Conservation (phyloP, 2,113 vertebrate genomes). For the Gymnobelideus leadbeateri region DNA sequence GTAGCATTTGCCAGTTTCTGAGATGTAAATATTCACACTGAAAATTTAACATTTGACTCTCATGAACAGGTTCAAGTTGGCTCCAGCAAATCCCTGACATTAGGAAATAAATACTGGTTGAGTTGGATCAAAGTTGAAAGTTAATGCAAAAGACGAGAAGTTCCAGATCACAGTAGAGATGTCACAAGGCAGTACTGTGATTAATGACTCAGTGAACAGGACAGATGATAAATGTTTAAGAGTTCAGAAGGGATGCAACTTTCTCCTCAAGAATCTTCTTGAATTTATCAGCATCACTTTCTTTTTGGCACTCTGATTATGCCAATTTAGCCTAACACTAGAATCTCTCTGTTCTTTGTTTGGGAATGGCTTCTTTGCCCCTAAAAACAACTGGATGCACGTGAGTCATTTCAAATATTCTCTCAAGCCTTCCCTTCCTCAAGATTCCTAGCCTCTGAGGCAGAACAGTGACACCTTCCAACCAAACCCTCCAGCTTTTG, state of each 20-base stretch:
- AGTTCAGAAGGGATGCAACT: neutral
- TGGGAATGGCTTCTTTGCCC: neutral
- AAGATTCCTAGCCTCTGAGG: neutral
- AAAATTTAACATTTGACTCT: neutral
- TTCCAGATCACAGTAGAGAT: neutral
- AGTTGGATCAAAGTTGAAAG: neutral
- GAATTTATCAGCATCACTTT: neutral
- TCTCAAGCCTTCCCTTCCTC: neutral
- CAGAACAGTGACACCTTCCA: neutral
- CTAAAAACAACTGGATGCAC: neutral
- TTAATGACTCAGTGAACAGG: neutral
- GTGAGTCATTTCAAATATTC: conserved; percentile 2
- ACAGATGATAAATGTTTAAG: neutral
- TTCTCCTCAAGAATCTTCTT: neutral
- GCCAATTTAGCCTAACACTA: neutral
- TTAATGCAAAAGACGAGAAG: neutral
- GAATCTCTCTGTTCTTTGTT: neutral
- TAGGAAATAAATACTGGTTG: neutral
- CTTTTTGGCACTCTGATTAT: neutral
- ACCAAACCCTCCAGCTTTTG: neutral
- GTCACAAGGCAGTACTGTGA: neutral
- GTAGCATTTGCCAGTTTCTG: neutral
- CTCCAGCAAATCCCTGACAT: neutral
- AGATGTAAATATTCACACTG: neutral
- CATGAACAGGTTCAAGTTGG: neutral